phyloP scores from a whole-genome alignment of 1,140 invertebrate species.

The Zaprionus ornatus region DNA sequence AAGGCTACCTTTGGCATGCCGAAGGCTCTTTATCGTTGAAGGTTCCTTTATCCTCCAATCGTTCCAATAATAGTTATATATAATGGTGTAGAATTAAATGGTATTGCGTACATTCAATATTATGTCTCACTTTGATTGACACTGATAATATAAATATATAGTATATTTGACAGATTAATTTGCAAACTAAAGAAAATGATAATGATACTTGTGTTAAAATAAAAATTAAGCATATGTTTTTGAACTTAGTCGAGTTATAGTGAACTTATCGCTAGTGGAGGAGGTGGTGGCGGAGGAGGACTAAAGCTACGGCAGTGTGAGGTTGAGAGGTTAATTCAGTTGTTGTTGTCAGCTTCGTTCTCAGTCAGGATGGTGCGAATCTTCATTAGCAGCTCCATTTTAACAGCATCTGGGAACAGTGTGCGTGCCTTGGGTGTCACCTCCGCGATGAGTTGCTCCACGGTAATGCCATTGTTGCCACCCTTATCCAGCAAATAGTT shows the following conservation, averaged over 20 bases:
- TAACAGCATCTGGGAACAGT: slow-evolving; percentile 94
- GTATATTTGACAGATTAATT: not conserved
- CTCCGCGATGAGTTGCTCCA: slow-evolving; percentile 91
- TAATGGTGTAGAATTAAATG: too few species aligned
- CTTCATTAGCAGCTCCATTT: slow-evolving; percentile 93
- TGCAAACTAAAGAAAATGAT: not conserved
- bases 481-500: slow-evolving; percentile 91
- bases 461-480: slow-evolving; percentile 87
- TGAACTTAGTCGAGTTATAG: not conserved
- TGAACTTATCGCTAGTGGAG: not conserved
- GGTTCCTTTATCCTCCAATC: too few species aligned
- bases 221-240: slow-evolving; percentile 1
- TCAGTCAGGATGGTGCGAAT: slow-evolving; percentile 87
- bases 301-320: slow-evolving; percentile 1
- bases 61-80: too few species aligned
- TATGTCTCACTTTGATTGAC: too few species aligned
- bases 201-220: slow-evolving; percentile 1
- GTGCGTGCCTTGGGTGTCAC: slow-evolving; percentile 93
- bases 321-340: not conserved
- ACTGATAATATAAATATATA: slow-evolving; percentile 3
- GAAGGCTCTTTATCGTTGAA: too few species aligned
- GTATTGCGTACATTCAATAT: too few species aligned
- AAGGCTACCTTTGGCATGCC: too few species aligned
- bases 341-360: slow-evolving; percentile 24
- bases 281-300: not conserved